These are phyloP conservation scores for Tetramorium simillimum DNA, from an alignment of 1,140 invertebrate genomes.

Conservation along the genomic window DNA sequence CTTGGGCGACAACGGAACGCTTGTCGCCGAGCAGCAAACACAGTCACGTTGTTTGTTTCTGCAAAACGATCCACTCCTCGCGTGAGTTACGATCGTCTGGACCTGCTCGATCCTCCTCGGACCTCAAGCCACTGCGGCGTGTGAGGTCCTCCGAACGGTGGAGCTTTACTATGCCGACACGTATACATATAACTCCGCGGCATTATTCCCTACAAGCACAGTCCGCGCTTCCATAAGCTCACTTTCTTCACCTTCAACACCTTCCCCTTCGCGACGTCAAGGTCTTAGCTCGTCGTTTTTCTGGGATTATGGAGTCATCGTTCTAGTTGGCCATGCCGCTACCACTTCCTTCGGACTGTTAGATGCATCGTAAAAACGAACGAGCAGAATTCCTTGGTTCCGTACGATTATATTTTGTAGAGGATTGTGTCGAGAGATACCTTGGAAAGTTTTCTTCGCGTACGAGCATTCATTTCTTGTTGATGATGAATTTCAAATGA, in stretches of 20 bases:
- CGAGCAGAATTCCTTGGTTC: not conserved
- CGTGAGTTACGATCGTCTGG: conserved; percentile 78
- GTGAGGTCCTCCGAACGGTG: conserved; percentile 64
- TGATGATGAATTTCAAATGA: not conserved
- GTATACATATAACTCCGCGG: conserved; percentile 16
- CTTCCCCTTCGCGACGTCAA: conserved; percentile 9
- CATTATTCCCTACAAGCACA: conserved; percentile 66
- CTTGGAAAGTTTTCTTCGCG: not conserved
- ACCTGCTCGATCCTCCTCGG: conserved; percentile 48
- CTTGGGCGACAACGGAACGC: conserved; percentile 30
- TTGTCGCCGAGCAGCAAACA: conserved; percentile 57
- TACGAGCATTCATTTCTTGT: not conserved
- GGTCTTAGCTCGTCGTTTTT: conserved; percentile 8
- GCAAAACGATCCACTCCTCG: conserved; percentile 72
- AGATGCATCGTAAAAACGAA: conserved; percentile 45
- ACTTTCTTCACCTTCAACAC: conserved; percentile 47
- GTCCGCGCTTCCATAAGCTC: conserved; percentile 38
- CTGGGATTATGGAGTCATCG: not conserved
- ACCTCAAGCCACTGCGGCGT: conserved; percentile 49
- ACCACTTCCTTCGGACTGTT: conserved; percentile 8
- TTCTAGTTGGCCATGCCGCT: conserved; percentile 32
- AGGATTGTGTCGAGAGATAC: not conserved
- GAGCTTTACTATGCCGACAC: conserved; percentile 38
- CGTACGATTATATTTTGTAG: conserved; percentile 5
- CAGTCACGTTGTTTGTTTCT: conserved; percentile 73